Conservation (phyloP, 2,113 vertebrate genomes). For the Dinomys branickii region DNA sequence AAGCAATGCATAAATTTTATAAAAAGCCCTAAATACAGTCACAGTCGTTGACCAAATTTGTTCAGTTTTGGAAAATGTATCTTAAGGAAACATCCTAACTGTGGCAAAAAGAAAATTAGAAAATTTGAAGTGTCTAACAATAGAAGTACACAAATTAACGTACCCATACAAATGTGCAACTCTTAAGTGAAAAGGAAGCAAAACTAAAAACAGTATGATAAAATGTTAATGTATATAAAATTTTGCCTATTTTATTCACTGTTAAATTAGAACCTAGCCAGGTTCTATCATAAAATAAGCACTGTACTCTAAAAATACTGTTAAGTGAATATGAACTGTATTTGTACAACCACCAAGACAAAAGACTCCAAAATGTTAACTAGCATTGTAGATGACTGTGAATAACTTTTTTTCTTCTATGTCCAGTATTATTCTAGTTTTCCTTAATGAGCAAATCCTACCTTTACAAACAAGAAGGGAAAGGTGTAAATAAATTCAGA, state of each 20-base stretch:
- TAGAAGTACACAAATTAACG: neutral
- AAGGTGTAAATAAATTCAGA: neutral
- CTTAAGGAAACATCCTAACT: conserved; percentile 41
- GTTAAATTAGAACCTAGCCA: neutral
- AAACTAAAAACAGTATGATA: conserved; percentile 18
- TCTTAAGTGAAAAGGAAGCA: neutral
- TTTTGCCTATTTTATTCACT: neutral
- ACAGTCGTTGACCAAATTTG: conserved; percentile 29
- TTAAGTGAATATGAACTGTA: neutral
- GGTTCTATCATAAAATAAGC: neutral
- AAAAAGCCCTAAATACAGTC: neutral
- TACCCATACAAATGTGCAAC: neutral
- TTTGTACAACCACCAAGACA: neutral
- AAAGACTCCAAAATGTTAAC: neutral
- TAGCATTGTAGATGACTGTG: neutral
- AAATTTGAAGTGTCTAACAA: conserved; percentile 13
- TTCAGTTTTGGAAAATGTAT: neutral
- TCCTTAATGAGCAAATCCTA: neutral
- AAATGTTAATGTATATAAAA: neutral
- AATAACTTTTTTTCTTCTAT: neutral
- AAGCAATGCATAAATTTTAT: conserved; percentile 28
- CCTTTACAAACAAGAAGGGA: neutral
- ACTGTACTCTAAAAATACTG: neutral
- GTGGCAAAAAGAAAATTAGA: neutral
- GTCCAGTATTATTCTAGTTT: conserved; percentile 29